Conservation (phyloP, 2,888 invertebrate species). For the Hirtodrosophila trivittata region DNA sequence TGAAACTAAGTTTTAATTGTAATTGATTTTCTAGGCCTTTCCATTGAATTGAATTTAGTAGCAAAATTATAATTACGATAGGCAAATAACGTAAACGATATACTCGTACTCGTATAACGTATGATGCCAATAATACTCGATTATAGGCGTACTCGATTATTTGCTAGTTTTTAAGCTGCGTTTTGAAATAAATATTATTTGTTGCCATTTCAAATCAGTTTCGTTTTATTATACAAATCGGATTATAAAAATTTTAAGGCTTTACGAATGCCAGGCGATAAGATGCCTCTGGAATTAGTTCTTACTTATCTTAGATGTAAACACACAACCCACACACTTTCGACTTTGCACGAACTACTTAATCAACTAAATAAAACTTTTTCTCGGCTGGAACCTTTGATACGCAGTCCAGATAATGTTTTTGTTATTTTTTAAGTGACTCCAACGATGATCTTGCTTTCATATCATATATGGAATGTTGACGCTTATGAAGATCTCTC, state of each 20-base stretch:
- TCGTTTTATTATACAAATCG: conserved; percentile 22
- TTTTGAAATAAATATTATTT: conserved; percentile 65
- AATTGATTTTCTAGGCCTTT: conserved; percentile 36
- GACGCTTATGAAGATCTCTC: conserved; percentile 47
- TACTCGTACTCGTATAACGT: conserved; percentile 35
- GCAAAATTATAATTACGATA: conserved; percentile 9
- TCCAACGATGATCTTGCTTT: conserved; percentile 5
- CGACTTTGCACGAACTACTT: conserved; percentile 8
- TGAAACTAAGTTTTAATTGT: conserved; percentile 37
- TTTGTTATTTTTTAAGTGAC: conserved; percentile 4
- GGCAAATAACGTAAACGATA: conserved; percentile 32
- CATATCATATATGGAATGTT: conserved; percentile 26
- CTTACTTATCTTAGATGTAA: conserved; percentile 10
- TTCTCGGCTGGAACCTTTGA: conserved; percentile 24
- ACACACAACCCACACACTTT: neutral
- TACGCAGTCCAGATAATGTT: conserved; percentile 25
- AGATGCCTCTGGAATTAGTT: conserved; percentile 3
- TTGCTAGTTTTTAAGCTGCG: conserved; percentile 67
- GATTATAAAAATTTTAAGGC: conserved; percentile 11
- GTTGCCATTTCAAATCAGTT: conserved; percentile 63
- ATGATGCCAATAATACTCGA: conserved; percentile 53
- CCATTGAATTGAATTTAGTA: conserved; percentile 59
- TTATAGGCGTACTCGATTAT: conserved; percentile 53
- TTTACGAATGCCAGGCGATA: conserved; percentile 10
- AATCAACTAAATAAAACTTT: neutral